phyloP scores from a whole-genome alignment of 2,113 vertebrate species.

The Ciconia maguari region DNA sequence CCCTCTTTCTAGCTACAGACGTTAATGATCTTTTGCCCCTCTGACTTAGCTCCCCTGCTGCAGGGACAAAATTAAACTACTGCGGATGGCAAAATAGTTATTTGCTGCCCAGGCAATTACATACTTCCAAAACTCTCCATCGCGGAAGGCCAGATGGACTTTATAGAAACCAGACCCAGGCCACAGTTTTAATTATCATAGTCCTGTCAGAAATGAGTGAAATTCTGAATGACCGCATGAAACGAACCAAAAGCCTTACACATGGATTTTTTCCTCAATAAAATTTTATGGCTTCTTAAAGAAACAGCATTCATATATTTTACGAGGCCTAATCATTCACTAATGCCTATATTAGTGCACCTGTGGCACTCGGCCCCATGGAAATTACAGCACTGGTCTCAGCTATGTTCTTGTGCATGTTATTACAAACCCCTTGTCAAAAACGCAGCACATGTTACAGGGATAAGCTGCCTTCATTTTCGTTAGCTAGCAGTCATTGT shows the following conservation, averaged over 20 bases:
- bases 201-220: constrained; percentile 66
- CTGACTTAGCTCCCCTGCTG: constrained; percentile 53
- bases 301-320: constrained; percentile 64
- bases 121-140: constrained; percentile 41
- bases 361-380: constrained; percentile 70
- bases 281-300: constrained; percentile 62
- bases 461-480: neutral
- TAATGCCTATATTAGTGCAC: constrained; percentile 75
- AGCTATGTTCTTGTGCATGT: neutral
- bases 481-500: neutral
- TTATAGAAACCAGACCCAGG: constrained; percentile 69
- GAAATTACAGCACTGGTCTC: constrained; percentile 38
- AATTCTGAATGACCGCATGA: constrained; percentile 65
- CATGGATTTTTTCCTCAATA: constrained; percentile 63
- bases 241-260: constrained; percentile 51
- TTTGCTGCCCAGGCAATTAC: constrained; percentile 58
- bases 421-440: constrained; percentile 25
- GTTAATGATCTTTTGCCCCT: constrained; percentile 64
- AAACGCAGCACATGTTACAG: neutral
- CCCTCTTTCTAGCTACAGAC: constrained; percentile 2
- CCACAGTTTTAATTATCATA: constrained; percentile 60
- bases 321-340: constrained; percentile 64
- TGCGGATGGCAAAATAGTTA: constrained; percentile 38
- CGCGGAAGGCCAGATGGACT: constrained; percentile 56
- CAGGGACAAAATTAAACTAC: constrained; percentile 62